phyloP scores from a whole-genome alignment of 2,113 vertebrate species.

The Micronycteris hirsuta region DNA sequence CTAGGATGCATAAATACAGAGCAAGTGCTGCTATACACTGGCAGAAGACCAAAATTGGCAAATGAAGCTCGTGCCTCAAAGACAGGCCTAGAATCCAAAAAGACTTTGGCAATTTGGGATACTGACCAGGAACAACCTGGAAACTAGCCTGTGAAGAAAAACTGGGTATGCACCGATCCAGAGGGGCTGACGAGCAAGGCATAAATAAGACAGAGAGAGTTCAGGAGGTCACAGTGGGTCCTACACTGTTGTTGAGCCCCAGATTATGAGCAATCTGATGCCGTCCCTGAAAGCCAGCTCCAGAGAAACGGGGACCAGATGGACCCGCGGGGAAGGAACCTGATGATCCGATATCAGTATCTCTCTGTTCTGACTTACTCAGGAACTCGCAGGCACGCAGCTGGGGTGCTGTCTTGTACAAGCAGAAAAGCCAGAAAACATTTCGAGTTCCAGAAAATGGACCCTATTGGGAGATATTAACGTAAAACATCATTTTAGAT shows the following conservation, averaged over 20 bases:
- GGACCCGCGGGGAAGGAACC: background rate
- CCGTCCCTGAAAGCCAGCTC: background rate
- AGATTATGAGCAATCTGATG: background rate
- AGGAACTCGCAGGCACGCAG: background rate
- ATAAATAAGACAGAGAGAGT: background rate
- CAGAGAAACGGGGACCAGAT: background rate
- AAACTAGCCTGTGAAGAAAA: background rate
- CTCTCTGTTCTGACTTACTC: background rate
- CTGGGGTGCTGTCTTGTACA: background rate
- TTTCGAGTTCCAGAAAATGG: slow-evolving; percentile 20
- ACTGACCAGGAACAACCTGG: slow-evolving; percentile 38
- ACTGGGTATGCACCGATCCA: background rate
- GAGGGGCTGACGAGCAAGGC: background rate
- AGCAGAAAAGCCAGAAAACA: slow-evolving; percentile 3
- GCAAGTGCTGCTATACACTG: background rate
- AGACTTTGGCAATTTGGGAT: slow-evolving; percentile 3
- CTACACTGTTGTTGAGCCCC: background rate
- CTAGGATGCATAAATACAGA: background rate
- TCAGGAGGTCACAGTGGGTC: background rate
- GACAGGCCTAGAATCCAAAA: slow-evolving; percentile 11
- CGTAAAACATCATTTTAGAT: background rate
- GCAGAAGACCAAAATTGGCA: background rate
- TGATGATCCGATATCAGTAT: background rate
- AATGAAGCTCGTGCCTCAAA: slow-evolving; percentile 22
- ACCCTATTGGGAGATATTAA: background rate